A percentile compares a stretch with the other conserved stretches of the same genome.
Evolutionary conservation across 2,797 vertebrate genomes (phyloP).

Genomic region (Leptatherina wallacei): DNA sequence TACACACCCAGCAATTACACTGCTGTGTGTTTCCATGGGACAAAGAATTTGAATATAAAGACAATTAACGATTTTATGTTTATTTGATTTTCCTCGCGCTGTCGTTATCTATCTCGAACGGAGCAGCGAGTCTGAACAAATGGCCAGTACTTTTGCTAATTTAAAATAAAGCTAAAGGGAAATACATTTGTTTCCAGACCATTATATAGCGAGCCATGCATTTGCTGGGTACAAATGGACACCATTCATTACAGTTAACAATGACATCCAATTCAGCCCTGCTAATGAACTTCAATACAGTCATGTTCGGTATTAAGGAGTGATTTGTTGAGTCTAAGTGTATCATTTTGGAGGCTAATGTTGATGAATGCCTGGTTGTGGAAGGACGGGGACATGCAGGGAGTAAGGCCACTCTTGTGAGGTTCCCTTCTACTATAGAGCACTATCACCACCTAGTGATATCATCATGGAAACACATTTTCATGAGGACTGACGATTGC

Average conservation of each 20-base stretch:
- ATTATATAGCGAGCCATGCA: constrained; percentile 78
- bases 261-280: constrained; percentile 80
- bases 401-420: constrained; percentile 26
- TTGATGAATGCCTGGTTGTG: constrained; percentile 74
- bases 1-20: constrained; percentile 62
- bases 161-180: constrained; percentile 72
- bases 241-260: constrained; percentile 83
- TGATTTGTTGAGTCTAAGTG: constrained; percentile 81
- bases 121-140: constrained; percentile 69
- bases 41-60: constrained; percentile 78
- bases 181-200: constrained; percentile 77
- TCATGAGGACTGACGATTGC: neutral
- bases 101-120: constrained; percentile 69
- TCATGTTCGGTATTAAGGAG: constrained; percentile 80
- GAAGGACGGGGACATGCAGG: constrained; percentile 40
- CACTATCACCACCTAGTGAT: constrained; percentile 74
- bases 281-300: constrained; percentile 83
- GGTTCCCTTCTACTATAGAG: neutral
- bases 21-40: constrained; percentile 61
- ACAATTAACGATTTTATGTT: constrained; percentile 80
- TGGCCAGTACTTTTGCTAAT: constrained; percentile 71
- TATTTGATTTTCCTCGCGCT: constrained; percentile 76
- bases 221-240: constrained; percentile 76
- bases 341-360: constrained; percentile 80
- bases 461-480: constrained; percentile 30